phyloP scores from a whole-genome alignment of 92 coral and sea anemone species.

The Epizoanthus illoricatus region DNA sequence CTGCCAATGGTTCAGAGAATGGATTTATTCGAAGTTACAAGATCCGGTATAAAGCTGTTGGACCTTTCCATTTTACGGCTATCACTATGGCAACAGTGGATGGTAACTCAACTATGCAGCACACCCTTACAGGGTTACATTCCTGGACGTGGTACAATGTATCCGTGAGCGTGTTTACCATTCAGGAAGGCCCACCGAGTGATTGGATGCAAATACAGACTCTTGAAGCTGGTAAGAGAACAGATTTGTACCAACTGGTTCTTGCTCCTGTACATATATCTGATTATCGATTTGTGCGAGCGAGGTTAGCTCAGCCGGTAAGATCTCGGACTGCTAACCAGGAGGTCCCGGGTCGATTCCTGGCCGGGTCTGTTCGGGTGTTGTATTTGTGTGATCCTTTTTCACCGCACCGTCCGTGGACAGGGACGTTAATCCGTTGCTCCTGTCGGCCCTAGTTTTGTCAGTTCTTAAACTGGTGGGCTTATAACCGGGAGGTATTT shows the following conservation, averaged over 20 bases:
- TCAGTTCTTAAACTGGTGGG: too few species aligned
- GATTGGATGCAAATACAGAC: constrained; percentile 63
- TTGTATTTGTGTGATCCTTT: too few species aligned
- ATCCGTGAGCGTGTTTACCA: constrained; percentile 84
- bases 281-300: too few species aligned
- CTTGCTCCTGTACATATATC: too few species aligned
- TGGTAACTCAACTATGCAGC: constrained; percentile 46
- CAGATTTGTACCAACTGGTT: background rate
- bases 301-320: too few species aligned
- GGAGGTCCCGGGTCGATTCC: too few species aligned
- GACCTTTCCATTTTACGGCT: constrained; percentile 51
- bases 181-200: constrained; percentile 76
- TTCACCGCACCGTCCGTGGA: too few species aligned
- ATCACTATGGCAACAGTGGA: constrained; percentile 24
- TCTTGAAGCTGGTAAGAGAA: constrained; percentile 72
- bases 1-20: constrained; percentile 69
- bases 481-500: background rate
- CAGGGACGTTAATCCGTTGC: too few species aligned
- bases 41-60: constrained; percentile 56
- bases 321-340: too few species aligned
- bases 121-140: constrained; percentile 49
- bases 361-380: too few species aligned
- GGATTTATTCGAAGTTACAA: constrained; percentile 67
- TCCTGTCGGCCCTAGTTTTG: too few species aligned
- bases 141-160: constrained; percentile 82